These are phyloP conservation scores for Eurytoma californica DNA, from an alignment of 2,888 invertebrate species.

Conservation along the genomic window DNA sequence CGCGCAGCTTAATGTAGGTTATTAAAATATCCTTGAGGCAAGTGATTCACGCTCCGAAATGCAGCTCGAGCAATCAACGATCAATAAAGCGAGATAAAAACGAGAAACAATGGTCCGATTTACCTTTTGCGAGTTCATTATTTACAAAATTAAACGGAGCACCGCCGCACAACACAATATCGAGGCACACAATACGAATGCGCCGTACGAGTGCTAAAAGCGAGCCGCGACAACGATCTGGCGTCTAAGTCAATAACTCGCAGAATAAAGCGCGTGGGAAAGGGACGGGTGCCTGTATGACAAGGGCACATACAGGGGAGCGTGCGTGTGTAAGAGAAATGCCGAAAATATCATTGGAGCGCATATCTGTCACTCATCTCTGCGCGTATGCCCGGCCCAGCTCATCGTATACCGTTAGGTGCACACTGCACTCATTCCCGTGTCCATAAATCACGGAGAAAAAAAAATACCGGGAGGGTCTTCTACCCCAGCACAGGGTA, in stretches of 20 bases:
- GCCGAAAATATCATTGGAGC: not conserved
- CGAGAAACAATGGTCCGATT: not conserved
- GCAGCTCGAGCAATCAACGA: not conserved
- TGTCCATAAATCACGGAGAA: not conserved
- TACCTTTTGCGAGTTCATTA: constrained; percentile 18
- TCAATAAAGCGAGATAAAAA: not conserved
- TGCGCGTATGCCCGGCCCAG: not conserved
- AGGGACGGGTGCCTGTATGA: constrained; percentile 1
- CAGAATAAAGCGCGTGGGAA: constrained; percentile 20
- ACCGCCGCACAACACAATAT: no score
- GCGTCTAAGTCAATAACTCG: constrained; percentile 18
- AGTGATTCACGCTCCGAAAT: constrained; percentile 3
- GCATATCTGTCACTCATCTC: not conserved
- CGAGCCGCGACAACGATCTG: not conserved
- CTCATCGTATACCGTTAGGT: not conserved
- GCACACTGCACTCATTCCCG: no score
- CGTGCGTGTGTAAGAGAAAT: not conserved
- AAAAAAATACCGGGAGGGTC: no score
- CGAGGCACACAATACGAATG: not conserved
- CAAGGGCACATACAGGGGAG: not conserved
- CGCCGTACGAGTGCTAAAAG: not conserved
- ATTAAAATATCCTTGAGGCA: constrained; percentile 4
- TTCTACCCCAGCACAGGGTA: no score
- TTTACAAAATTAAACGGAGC: no score
- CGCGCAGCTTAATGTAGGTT: not conserved